Evolutionary conservation across 2,113 vertebrate genomes (phyloP), one percentile per base, ranked within the genome.

Genomic region (Pachycephala philippinensis): DNA sequence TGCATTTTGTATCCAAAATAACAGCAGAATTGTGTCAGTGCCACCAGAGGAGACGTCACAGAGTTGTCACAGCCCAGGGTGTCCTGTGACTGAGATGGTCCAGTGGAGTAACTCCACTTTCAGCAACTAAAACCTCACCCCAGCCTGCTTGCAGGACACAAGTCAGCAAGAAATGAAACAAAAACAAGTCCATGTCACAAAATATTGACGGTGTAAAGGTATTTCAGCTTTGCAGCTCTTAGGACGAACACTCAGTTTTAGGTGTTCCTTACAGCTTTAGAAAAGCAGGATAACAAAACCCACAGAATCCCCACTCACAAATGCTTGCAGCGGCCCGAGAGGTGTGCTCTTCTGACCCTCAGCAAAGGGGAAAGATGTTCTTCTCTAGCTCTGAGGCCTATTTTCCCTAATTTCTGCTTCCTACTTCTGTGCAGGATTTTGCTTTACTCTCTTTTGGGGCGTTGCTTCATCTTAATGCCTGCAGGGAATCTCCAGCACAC

Each of bases 11-110:
- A 63, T 37, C 21, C 4, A 63, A 94, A 93, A 39, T 33, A 39
- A 37, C 24, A 50, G 23, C 10, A 68, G 63, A 53, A 27, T n/a
- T 52, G 9, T 4, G 3, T 11, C n/a, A 44, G 31, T n/a, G 53
- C 19, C n/a, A 24, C 18, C 15, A 24, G 31, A 33, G 27, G 9
- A 42, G 18, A 54, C 1, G 18, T 71, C 70, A 61, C n/a, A 63
- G 66, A 21, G 33, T 4, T 3, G 1, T 59, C 35, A 56, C 5
- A 57, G 35, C 31, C 30, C 15, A 2, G 1, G 0, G 12, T 3
- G 9, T 42, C 30, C 39, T 35, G n/a, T 30, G 44, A 3, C 30
- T 40, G 39, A 72, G 44, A 21, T 44, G 45, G 5, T 26, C 7
- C n/a, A 66, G 11, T 2, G 6, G 9, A 1, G 3, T 33, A 33